Percentiles rank a stretch among this genome's conserved stretches.
Evolutionary conservation across 2,888 invertebrate genomes (phyloP).

Genomic region (Siphlonurus alternatus): DNA sequence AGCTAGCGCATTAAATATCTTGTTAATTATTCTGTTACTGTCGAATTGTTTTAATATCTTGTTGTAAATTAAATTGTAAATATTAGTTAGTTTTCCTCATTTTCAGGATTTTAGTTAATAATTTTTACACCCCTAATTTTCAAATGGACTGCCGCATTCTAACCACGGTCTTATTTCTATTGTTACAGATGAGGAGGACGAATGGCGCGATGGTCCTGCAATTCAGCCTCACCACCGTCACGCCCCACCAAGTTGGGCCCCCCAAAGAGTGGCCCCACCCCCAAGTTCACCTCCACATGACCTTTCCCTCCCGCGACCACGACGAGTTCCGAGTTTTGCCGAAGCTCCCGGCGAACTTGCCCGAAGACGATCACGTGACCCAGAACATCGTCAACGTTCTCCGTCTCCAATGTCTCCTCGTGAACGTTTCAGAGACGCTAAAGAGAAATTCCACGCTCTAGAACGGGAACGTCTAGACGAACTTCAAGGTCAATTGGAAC

Average conservation of each 20-base stretch:
- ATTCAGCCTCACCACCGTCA: neutral
- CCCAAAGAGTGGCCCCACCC: neutral
- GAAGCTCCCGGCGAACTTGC: neutral
- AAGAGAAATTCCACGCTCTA: constrained; percentile 67
- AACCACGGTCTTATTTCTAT: neutral
- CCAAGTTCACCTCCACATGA: neutral
- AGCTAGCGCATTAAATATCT: no score
- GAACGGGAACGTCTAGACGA: constrained; percentile 40
- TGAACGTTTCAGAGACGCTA: constrained; percentile 38
- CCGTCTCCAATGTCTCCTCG: neutral
- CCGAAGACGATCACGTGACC: neutral
- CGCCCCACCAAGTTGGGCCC: neutral
- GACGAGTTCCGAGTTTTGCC: neutral
- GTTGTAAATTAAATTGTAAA: no score
- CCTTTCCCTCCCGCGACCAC: neutral
- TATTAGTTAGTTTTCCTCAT: no score
- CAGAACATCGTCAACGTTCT: neutral
- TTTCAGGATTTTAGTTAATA: neutral
- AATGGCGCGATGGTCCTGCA: neutral
- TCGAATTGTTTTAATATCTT: no score
- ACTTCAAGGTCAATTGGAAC: constrained; percentile 3
- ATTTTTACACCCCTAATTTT: neutral
- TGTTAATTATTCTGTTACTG: no score
- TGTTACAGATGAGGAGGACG: neutral
- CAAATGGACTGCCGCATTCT: no score